A percentile compares a stretch with the other conserved stretches of the same genome.
phyloP scores from a whole-genome alignment of 2,113 vertebrate species.

The Petaurus breviceps region DNA sequence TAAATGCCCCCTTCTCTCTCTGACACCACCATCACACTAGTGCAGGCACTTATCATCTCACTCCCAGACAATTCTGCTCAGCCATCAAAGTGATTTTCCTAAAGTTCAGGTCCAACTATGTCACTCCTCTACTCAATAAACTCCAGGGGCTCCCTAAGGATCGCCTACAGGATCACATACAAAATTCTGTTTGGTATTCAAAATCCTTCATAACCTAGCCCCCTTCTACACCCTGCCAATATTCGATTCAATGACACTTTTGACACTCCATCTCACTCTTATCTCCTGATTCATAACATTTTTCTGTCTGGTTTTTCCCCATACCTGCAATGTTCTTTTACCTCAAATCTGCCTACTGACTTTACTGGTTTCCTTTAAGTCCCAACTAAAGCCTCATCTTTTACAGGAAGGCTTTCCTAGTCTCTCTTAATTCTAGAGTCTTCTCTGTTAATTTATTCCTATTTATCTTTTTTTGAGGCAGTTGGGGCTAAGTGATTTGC shows the following conservation, averaged over 20 bases:
- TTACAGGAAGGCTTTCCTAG: neutral
- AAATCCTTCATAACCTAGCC: neutral
- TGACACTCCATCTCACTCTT: neutral
- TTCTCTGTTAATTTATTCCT: neutral
- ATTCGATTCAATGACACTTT: neutral
- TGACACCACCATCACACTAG: neutral
- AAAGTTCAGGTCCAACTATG: neutral
- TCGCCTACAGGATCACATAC: neutral
- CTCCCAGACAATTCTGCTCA: neutral
- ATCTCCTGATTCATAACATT: neutral
- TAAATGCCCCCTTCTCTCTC: neutral
- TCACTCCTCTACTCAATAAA: neutral
- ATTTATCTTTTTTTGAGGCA: neutral
- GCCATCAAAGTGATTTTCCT: neutral
- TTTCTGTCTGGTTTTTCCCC: neutral
- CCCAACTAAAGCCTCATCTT: neutral
- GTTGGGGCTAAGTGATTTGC: no score
- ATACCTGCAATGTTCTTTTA: neutral
- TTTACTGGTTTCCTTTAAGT: neutral
- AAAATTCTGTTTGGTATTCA: neutral
- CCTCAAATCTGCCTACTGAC: neutral
- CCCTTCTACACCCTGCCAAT: neutral
- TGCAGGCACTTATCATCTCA: neutral
- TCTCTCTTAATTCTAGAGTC: neutral
- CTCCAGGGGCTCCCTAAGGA: neutral